Evolutionary conservation across 2,888 invertebrate genomes (phyloP).

Genomic region (Perizoma flavofasciatum): DNA sequence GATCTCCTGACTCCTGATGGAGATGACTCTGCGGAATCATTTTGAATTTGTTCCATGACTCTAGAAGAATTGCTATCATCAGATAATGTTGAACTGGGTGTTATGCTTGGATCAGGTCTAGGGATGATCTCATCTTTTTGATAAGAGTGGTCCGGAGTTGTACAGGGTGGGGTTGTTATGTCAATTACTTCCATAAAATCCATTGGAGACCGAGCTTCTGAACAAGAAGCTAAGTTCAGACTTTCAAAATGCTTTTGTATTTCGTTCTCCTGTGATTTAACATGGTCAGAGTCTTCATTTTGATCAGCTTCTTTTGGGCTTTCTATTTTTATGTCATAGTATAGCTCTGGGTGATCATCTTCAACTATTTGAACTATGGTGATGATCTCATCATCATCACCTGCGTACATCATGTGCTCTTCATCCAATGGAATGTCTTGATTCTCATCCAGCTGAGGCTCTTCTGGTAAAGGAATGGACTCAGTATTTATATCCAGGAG

Average conservation of each 20-base stretch:
- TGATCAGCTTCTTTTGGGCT: constrained; percentile 57
- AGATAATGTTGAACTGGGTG: constrained; percentile 74
- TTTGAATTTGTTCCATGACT: constrained; percentile 64
- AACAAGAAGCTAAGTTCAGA: constrained; percentile 56
- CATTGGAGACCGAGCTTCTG: constrained; percentile 54
- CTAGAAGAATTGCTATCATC: constrained; percentile 78
- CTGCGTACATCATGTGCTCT: constrained; percentile 62
- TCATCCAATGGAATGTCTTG: constrained; percentile 58
- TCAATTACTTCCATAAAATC: constrained; percentile 56
- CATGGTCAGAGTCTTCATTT: constrained; percentile 34
- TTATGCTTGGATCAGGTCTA: constrained; percentile 74
- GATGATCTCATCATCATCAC: constrained; percentile 78
- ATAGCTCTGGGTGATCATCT: constrained; percentile 72
- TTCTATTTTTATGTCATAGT: constrained; percentile 71
- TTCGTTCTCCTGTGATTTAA: constrained; percentile 48
- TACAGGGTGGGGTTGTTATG: constrained; percentile 54
- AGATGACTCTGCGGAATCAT: constrained; percentile 78
- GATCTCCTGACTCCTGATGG: constrained; percentile 88
- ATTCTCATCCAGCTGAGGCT: constrained; percentile 36
- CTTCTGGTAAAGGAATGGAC: constrained; percentile 30
- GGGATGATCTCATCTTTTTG: constrained; percentile 55
- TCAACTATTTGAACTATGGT: constrained; percentile 80
- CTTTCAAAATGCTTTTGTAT: constrained; percentile 73
- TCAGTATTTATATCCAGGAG: constrained; percentile 29
- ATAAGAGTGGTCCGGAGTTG: constrained; percentile 58